Evolutionary conservation across 2,888 invertebrate species (phyloP).

Genomic region (Hirudinaria manillensis): DNA sequence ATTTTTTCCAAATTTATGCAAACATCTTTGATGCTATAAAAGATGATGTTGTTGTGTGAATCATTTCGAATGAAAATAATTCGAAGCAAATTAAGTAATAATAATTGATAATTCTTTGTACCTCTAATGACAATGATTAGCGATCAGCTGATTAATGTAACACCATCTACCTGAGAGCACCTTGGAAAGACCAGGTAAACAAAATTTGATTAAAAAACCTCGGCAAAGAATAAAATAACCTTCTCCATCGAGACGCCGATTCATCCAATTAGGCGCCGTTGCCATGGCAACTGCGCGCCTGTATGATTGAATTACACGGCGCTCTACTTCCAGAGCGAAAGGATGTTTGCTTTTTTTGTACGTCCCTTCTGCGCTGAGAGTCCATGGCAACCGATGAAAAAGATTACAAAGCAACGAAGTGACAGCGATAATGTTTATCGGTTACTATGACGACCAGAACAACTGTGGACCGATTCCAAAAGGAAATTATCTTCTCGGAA

Average conservation of each 20-base stretch:
- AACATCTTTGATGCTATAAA: too few species aligned
- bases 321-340: slow-evolving; percentile 5
- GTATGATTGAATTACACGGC: slow-evolving; percentile 12
- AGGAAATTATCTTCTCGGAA: background rate
- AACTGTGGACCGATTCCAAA: background rate
- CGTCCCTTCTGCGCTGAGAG: background rate
- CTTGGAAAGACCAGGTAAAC: too few species aligned
- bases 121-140: too few species aligned
- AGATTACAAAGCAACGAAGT: background rate
- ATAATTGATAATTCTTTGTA: too few species aligned
- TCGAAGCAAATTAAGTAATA: too few species aligned
- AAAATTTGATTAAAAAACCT: too few species aligned
- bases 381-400: background rate
- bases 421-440: background rate
- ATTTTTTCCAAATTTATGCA: too few species aligned
- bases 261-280: slow-evolving; percentile 17
- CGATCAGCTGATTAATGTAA: too few species aligned
- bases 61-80: too few species aligned
- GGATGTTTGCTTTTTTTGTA: background rate
- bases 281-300: background rate
- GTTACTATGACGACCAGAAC: background rate
- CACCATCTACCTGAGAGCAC: too few species aligned
- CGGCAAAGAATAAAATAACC: too few species aligned
- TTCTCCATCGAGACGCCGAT: slow-evolving; percentile 6
- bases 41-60: too few species aligned